Evolutionary conservation across 2,113 vertebrate species (phyloP).

Genomic region (Thomomys bottae): DNA sequence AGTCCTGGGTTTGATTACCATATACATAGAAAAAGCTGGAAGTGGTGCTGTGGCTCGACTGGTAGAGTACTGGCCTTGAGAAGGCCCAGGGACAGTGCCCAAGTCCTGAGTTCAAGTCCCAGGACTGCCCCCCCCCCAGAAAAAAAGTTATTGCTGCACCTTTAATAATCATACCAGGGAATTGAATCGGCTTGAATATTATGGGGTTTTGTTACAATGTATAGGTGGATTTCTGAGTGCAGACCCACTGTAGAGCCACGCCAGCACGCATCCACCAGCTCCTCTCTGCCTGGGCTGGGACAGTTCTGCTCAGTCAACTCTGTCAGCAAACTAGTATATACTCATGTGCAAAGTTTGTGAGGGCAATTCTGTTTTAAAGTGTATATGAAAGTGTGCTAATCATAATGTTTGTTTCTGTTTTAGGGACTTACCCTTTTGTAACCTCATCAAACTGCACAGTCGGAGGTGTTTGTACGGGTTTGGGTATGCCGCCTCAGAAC

Average conservation of each 20-base stretch:
- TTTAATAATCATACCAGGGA: background rate
- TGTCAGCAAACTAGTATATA: background rate
- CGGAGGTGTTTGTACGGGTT: constrained; percentile 96
- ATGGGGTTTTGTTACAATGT: background rate
- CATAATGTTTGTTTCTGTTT: constrained; percentile 50
- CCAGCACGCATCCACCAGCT: background rate
- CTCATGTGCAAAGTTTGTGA: background rate
- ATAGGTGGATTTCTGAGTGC: background rate
- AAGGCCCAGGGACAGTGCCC: too few relatives aligned
- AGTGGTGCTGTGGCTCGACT: too few relatives aligned
- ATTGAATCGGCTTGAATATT: background rate
- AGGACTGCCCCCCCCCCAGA: too few relatives aligned
- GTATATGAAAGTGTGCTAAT: background rate
- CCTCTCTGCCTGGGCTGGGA: background rate
- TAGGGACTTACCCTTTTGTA: constrained; percentile 98
- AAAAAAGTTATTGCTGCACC: too few relatives aligned
- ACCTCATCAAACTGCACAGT: constrained; percentile 99
- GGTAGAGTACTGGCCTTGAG: too few relatives aligned
- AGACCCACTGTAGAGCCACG: background rate
- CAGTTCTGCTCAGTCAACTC: background rate
- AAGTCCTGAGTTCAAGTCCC: too few relatives aligned
- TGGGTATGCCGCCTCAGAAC: constrained; percentile 97
- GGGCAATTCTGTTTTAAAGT: constrained; percentile 8
- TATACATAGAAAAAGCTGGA: too few relatives aligned
- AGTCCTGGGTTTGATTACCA: too few relatives aligned